phyloP scores from a whole-genome alignment of 2,888 invertebrate species.

The Hemicrepidius hirtus region DNA sequence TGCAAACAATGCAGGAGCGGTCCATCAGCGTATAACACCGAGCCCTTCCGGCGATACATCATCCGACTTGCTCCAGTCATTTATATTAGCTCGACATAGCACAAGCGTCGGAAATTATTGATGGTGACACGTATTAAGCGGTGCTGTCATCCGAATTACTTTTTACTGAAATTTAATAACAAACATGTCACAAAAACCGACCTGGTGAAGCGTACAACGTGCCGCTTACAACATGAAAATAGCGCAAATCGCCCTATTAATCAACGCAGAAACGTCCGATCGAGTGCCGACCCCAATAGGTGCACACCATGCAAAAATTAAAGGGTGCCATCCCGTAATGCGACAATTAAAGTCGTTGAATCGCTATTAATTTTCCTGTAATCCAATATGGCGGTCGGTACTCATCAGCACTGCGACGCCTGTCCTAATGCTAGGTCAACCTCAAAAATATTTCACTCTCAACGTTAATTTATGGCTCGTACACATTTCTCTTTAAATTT shows the following conservation, averaged over 20 bases:
- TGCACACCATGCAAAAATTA: constrained; percentile 26
- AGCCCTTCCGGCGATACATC: constrained; percentile 55
- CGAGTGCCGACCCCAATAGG: constrained; percentile 26
- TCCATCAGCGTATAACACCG: constrained; percentile 47
- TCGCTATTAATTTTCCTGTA: constrained; percentile 26
- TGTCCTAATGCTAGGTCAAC: constrained; percentile 1
- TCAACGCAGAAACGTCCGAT: constrained; percentile 32
- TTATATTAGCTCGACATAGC: constrained; percentile 59
- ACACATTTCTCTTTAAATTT: background rate
- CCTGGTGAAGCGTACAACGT: constrained; percentile 57
- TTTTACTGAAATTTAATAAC: constrained; percentile 68
- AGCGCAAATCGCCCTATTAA: constrained; percentile 47
- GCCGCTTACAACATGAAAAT: constrained; percentile 41
- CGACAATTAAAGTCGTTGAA: constrained; percentile 31
- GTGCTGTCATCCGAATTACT: constrained; percentile 67
- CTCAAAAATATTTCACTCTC: constrained; percentile 4
- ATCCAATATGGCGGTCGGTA: constrained; percentile 4
- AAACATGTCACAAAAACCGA: constrained; percentile 64
- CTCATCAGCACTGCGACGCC: constrained; percentile 2
- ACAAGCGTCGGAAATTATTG: constrained; percentile 67
- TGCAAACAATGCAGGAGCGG: constrained; percentile 49
- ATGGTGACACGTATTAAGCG: constrained; percentile 70
- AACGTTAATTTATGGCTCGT: constrained; percentile 1
- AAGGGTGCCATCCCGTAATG: constrained; percentile 24
- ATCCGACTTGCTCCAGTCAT: constrained; percentile 54